Evolutionary conservation across 2,888 invertebrate genomes (phyloP).

Genomic region (Bugula neritina): DNA sequence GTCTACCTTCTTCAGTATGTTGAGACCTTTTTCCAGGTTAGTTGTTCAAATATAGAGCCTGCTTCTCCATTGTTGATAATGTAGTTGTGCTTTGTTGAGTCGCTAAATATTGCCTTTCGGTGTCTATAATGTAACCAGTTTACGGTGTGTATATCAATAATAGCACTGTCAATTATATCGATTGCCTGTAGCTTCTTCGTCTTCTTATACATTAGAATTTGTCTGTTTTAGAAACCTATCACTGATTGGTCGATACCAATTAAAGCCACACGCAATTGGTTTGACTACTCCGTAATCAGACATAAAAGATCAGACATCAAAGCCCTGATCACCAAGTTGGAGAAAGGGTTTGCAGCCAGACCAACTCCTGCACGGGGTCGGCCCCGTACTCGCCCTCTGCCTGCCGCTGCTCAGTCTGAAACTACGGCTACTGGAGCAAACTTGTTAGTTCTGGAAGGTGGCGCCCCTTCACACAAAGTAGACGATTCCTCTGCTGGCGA

Average conservation of each 20-base stretch:
- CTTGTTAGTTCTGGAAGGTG: too few relatives aligned
- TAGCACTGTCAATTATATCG: too few relatives aligned
- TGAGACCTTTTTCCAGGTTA: conserved; percentile 85
- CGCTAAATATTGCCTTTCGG: too few relatives aligned
- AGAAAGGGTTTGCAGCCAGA: not conserved
- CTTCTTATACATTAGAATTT: too few relatives aligned
- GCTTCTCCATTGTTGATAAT: too few relatives aligned
- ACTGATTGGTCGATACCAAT: conserved; percentile 76
- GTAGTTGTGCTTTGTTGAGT: too few relatives aligned
- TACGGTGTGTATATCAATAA: too few relatives aligned
- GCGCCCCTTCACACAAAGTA: too few relatives aligned
- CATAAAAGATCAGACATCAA: conserved; percentile 81
- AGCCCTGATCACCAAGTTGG: conserved; percentile 59
- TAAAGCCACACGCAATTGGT: conserved; percentile 76
- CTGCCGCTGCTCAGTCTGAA: not conserved
- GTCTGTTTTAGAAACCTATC: conserved; percentile 71
- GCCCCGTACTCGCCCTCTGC: not conserved
- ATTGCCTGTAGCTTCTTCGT: too few relatives aligned
- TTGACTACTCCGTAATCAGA: conserved; percentile 74
- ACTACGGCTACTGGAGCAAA: not conserved
- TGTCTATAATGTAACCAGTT: too few relatives aligned
- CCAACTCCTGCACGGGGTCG: not conserved
- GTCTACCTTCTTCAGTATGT: conserved; percentile 90
- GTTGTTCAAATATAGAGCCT: too few relatives aligned
- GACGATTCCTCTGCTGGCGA: too few relatives aligned